Evolutionary conservation across 2,797 vertebrate genomes (phyloP).

Genomic region (Danio aesculapii): DNA sequence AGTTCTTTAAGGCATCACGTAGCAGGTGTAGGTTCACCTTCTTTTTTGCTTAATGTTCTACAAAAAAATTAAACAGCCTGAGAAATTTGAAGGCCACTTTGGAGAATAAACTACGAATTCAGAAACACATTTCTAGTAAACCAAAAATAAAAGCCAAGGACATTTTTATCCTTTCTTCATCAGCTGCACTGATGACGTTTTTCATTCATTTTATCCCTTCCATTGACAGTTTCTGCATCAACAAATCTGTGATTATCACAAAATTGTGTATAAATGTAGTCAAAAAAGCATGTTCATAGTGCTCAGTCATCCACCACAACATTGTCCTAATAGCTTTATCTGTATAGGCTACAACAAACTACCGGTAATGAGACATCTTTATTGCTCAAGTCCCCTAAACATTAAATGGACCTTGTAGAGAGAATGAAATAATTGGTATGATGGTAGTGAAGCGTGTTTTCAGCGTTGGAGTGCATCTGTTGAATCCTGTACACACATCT

Average conservation of each 20-base stretch:
- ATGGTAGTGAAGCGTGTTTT: not conserved
- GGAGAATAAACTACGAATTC: constrained; percentile 8
- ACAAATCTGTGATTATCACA: not conserved
- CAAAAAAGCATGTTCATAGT: not conserved
- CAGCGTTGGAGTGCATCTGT: constrained; percentile 7
- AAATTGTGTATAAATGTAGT: not conserved
- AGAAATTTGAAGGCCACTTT: not conserved
- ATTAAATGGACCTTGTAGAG: constrained; percentile 13
- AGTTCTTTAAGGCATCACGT: too few species aligned
- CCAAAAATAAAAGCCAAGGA: not conserved
- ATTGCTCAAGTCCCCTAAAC: constrained; percentile 19
- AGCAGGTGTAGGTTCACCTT: not conserved
- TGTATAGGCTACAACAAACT: not conserved
- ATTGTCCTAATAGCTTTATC: constrained; percentile 9
- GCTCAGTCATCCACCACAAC: not conserved
- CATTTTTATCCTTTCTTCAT: constrained; percentile 17
- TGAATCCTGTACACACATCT: not conserved
- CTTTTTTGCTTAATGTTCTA: not conserved
- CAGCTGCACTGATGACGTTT: not conserved
- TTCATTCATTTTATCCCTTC: not conserved
- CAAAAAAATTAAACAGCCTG: not conserved
- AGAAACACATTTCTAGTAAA: not conserved
- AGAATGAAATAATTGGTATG: constrained; percentile 27
- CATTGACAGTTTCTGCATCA: not conserved
- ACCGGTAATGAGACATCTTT: not conserved